Evolutionary conservation across 2,797 vertebrate genomes (phyloP).

Genomic region (Antrozous pallidus): DNA sequence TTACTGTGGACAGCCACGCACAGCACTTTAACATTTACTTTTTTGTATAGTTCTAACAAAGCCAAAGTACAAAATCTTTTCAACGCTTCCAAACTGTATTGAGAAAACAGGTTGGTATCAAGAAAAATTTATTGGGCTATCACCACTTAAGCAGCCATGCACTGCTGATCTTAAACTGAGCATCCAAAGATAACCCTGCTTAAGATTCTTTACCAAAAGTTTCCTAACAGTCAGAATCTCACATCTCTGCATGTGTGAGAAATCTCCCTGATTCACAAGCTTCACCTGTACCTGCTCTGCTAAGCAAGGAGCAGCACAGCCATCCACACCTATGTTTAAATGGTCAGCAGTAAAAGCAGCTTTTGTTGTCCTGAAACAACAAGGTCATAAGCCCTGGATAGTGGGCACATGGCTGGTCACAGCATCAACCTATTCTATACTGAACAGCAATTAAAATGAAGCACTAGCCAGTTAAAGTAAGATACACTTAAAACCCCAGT

Average conservation of each 20-base stretch:
- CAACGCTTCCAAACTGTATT: neutral
- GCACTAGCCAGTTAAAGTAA: neutral
- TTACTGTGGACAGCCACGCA: neutral
- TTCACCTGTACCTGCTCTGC: neutral
- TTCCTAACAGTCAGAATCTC: constrained; percentile 19
- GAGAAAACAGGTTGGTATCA: constrained; percentile 28
- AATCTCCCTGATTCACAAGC: neutral
- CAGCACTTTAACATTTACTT: neutral
- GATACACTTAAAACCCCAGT: neutral
- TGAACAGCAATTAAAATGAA: constrained; percentile 28
- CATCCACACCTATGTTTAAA: neutral
- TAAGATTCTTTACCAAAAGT: neutral
- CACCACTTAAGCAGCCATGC: neutral
- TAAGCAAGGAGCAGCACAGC: neutral
- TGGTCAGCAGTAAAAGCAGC: neutral
- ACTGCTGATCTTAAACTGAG: neutral
- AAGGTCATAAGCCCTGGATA: neutral
- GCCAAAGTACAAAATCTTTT: constrained; percentile 19
- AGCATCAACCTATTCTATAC: neutral
- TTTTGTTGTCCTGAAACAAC: neutral
- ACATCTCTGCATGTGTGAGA: constrained; percentile 1
- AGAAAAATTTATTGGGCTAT: neutral
- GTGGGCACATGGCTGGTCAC: neutral
- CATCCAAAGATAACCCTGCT: neutral
- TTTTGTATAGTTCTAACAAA: neutral